Evolutionary conservation across 2,888 invertebrate species (phyloP).

Genomic region (Zygaena filipendulae): DNA sequence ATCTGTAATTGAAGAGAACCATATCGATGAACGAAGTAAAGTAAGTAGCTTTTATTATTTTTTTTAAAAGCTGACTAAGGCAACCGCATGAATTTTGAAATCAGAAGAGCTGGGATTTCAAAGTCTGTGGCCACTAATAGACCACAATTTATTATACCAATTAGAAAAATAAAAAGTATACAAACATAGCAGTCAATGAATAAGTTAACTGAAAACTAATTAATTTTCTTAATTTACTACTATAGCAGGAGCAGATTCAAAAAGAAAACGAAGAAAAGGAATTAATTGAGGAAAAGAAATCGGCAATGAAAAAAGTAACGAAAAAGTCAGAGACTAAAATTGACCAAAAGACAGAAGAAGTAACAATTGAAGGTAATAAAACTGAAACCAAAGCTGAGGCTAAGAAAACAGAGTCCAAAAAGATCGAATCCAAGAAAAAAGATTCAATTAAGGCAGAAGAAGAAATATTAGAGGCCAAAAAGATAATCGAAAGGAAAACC

Average conservation of each 20-base stretch:
- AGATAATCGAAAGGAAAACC: slow-evolving; percentile 52
- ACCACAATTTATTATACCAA: slow-evolving; percentile 17
- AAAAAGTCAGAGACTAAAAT: slow-evolving; percentile 45
- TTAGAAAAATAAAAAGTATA: slow-evolving; percentile 13
- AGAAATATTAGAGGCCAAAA: slow-evolving; percentile 60
- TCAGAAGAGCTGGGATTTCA: too few relatives aligned
- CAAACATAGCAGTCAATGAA: too few relatives aligned
- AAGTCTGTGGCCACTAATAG: too few relatives aligned
- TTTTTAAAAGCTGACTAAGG: too few relatives aligned
- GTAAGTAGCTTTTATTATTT: slow-evolving; percentile 23
- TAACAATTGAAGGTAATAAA: slow-evolving; percentile 30
- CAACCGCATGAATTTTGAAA: too few relatives aligned
- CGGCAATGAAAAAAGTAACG: slow-evolving; percentile 34
- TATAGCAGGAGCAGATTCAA: slow-evolving; percentile 31
- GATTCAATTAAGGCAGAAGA: slow-evolving; percentile 38
- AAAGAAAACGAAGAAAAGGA: slow-evolving; percentile 23
- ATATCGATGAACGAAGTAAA: slow-evolving; percentile 57
- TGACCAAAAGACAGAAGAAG: slow-evolving; percentile 33
- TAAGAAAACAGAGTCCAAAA: slow-evolving; percentile 42
- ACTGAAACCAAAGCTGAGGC: slow-evolving; percentile 33
- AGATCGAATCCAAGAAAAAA: slow-evolving; percentile 39
- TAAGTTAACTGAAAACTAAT: too few relatives aligned
- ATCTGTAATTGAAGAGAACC: slow-evolving; percentile 58
- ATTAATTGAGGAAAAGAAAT: slow-evolving; percentile 36
- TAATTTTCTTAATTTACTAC: slow-evolving; percentile 8